These are phyloP conservation scores for Drosophila grimshawi DNA, from an alignment of 1,140 invertebrate species.

Conservation along the genomic window DNA sequence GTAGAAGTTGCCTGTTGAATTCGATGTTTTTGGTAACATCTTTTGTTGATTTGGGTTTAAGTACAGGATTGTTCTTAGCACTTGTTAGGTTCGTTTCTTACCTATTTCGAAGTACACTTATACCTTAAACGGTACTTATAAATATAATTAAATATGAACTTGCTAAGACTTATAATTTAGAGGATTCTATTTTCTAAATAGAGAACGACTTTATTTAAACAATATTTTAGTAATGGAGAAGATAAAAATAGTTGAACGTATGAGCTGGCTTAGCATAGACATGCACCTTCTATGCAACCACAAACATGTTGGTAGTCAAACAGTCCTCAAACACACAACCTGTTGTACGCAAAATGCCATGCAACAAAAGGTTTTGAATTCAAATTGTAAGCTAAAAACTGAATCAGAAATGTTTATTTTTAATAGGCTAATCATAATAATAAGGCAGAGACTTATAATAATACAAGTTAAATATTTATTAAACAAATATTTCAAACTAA, in stretches of 20 bases:
- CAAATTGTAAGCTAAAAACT: neutral
- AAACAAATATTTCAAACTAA: slow-evolving; percentile 1
- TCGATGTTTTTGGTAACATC: slow-evolving; percentile 7
- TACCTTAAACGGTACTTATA: neutral
- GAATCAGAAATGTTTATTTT: too few relatives aligned
- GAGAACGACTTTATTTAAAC: too few relatives aligned
- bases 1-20: slow-evolving; percentile 19
- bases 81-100: slow-evolving; percentile 5
- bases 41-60: neutral
- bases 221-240: too few relatives aligned
- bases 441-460: too few relatives aligned
- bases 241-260: neutral
- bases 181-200: too few relatives aligned
- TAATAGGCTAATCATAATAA: too few relatives aligned
- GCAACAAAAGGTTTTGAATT: neutral
- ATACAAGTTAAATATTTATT: neutral
- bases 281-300: neutral
- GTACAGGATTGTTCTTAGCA: neutral
- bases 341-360: neutral
- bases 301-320: slow-evolving; percentile 4
- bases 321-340: slow-evolving; percentile 5
- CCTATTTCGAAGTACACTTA: neutral
- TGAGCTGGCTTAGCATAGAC: neutral
- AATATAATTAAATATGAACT: too few relatives aligned
- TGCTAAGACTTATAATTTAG: too few relatives aligned